Base-by-base conservation (phyloP, 1,140 invertebrate species). In the Paraescarpia echinospica region DNA sequence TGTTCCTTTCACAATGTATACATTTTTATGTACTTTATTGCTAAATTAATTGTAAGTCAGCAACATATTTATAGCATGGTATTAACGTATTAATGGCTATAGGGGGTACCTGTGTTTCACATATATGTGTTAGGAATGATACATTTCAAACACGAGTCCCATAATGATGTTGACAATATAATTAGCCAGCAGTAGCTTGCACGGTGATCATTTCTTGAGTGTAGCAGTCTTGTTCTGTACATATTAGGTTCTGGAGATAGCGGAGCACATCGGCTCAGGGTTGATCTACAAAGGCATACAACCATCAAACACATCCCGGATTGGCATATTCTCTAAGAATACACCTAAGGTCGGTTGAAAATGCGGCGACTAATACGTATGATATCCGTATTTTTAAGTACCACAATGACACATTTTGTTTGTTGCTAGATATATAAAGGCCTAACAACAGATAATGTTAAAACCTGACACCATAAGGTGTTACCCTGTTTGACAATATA, bases 301-400 rank as follows among this genome's bases (percentile, higher is more conserved):
- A 77, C 95, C 96, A 8, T 94, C 94, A 35, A 97, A 98, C 92
- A 97, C 97, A 93, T 98, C 98, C 33, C 97, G 98, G 94, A 97
- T 99, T 93, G 98, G 99, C 93, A 98, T 99, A 93, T 99, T 99
- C 96, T 97, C 98, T 94, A 98, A 98, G 96, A 99, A 99, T 96
- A 98, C 98, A 95, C 98, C 98, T 1, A 98, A 99, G 95, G 96
- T 96, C 93, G 94, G 93, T 22, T 14, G 90, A 59, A 77, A 77
- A 27, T 77, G 27, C 59, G 14, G 27, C 59, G 59, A 4, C 59
- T 77, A 14, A 77, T 18, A 77, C 41, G 4, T 77, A 77, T 27
- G 59, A 27, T 31, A 77, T 77, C 8, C 59, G 14, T 2, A 77
- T 77, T 77, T 18, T 2, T 77, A 77, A 77, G 59, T 2, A 77